Base-by-base conservation (phyloP, 2,888 invertebrate genomes). In the Drosophila bunnanda region DNA sequence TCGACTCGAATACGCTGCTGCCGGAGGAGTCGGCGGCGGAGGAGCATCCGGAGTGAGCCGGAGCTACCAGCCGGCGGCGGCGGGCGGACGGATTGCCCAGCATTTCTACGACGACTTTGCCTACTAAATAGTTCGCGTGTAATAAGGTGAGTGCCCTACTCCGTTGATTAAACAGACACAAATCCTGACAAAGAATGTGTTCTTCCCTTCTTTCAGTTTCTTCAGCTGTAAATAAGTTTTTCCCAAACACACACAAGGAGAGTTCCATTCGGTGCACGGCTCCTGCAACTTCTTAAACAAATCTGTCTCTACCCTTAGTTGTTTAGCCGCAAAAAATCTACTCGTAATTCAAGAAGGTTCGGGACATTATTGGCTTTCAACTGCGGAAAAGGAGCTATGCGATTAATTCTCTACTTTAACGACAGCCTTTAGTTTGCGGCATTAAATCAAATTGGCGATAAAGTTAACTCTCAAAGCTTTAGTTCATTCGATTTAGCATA, bases 41-140 rank as follows among this genome's bases (percentile, higher is more conserved):
- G 46, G 68, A 44, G 62, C 62, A 20, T 44, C 61, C 36, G 62
- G 61, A 67, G 66, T 67, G 55, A 67, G 66, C 55, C 55, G 69
- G 71, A 85, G 64, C 46, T 48, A 58, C 50, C 34, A 50, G 57
- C 76, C 69, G 59, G 76, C 69, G 57, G 44, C 44, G 25, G 76
- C 80, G 76, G 82, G 82, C 61, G 69, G 88, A 64, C 87, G 90
- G 80, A 82, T 89, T 80, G 86, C 82, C 62, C 90, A 89, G 77
- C 90, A 91, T 79, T 91, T 90, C 75, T 90, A 91, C 77, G 91
- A 91, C 60, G 91, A 91, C 75, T 87, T 89, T 76, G 88, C 91
- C 68, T 91, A 91, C 81, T 92, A 50, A 91, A 75, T 64, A 38
- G 74, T 72, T 32, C 60, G 66, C 60, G 61, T 70, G 48, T 56